These are phyloP conservation scores for Atherinomorus stipes DNA, from an alignment of 2,113 vertebrate species.

Conservation along the genomic window DNA sequence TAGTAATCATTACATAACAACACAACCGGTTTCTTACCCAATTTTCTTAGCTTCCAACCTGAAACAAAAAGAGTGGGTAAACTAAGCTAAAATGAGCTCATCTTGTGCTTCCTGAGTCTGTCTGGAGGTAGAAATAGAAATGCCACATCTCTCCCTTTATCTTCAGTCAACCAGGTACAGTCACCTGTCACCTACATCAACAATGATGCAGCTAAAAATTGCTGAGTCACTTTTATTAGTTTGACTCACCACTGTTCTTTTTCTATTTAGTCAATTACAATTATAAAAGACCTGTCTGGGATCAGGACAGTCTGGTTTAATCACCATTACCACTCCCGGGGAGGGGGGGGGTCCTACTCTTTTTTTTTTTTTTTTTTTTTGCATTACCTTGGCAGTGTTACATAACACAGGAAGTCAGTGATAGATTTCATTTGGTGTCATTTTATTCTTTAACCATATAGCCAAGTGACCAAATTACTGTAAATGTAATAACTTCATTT, in stretches of 20 bases:
- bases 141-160: background rate
- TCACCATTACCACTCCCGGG: background rate
- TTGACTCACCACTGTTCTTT: slow-evolving; percentile 1
- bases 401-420: background rate
- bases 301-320: background rate
- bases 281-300: background rate
- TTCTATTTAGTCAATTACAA: background rate
- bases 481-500: background rate
- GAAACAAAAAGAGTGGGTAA: background rate
- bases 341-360: no score
- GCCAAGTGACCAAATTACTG: background rate
- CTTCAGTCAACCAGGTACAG: slow-evolving; percentile 1
- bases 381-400: background rate
- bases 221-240: slow-evolving; percentile 56
- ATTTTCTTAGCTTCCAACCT: background rate
- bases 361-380: background rate
- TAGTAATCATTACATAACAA: background rate
- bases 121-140: background rate
- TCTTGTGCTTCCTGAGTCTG: background rate
- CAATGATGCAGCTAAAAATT: slow-evolving; percentile 1
- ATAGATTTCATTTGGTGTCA: background rate
- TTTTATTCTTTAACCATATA: slow-evolving; percentile 1
- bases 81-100: background rate
- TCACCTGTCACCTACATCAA: slow-evolving; percentile 27
- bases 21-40: background rate